Conservation (phyloP, 2,888 invertebrate genomes). For the Drosophila gaucha region DNA sequence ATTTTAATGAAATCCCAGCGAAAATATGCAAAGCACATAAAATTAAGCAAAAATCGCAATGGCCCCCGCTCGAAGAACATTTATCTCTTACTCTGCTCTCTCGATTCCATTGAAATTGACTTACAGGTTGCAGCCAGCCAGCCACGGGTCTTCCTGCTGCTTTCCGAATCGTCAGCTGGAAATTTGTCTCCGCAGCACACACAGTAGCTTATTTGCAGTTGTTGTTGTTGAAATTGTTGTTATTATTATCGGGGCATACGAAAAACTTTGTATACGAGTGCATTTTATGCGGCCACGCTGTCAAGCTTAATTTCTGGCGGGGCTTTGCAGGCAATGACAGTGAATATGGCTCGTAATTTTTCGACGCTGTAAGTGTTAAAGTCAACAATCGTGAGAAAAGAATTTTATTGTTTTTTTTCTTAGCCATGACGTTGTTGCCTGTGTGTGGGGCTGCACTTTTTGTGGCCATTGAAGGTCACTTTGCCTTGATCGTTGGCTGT, state of each 20-base stretch:
- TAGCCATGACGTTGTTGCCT: conserved; percentile 37
- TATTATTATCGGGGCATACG: conserved; percentile 41
- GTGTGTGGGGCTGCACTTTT: conserved; percentile 57
- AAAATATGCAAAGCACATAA: conserved; percentile 74
- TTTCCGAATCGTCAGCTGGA: conserved; percentile 41
- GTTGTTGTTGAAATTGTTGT: conserved; percentile 7
- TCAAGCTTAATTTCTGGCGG: conserved; percentile 60
- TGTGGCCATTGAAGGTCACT: conserved; percentile 73
- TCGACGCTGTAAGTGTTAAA: conserved; percentile 77
- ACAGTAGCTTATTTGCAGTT: conserved; percentile 67
- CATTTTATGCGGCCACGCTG: conserved; percentile 48
- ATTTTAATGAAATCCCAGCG: conserved; percentile 64
- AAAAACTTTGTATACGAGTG: conserved; percentile 48
- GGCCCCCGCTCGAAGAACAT: conserved; percentile 48
- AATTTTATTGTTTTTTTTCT: conserved; percentile 73
- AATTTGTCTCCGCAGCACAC: conserved; percentile 56
- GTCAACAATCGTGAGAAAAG: conserved; percentile 82
- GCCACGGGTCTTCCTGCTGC: conserved; percentile 32
- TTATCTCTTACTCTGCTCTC: conserved; percentile 54
- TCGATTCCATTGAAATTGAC: conserved; percentile 58
- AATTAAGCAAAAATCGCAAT: conserved; percentile 58
- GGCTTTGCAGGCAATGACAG: conserved; percentile 67
- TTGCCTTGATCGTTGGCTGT: conserved; percentile 51
- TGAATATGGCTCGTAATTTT: conserved; percentile 70
- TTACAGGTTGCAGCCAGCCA: conserved; percentile 20